Base-by-base conservation (phyloP, 1,140 invertebrate genomes). In the Macrosteles quadrilineatus region DNA sequence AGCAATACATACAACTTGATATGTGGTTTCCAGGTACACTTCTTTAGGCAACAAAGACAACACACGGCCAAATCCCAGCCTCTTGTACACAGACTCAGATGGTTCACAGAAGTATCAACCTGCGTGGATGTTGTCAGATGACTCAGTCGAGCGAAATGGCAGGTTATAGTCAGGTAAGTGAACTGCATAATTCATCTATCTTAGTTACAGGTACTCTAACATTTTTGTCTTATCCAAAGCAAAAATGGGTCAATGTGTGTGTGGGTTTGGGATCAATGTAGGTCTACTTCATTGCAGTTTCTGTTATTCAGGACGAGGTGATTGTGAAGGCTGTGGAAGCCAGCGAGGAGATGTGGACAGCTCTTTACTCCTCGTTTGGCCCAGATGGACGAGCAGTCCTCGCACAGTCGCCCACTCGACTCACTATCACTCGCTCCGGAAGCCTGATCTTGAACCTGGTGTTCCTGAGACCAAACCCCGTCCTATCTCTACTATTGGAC, bases 21-120 rank as follows among this genome's bases (percentile, higher is more conserved):
- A n/a, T n/a, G n/a, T n/a, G n/a, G n/a, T n/a, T n/a, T n/a, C n/a
- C 31, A 90, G 89, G 25, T 98, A 94, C 76, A 94, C 94, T 0
- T 97, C 95, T 55, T 82, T 98, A 66, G 95, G 94, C 23, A 89
- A 87, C 75, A 85, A 82, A 75, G 82, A 86, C 6, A 93, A 93
- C 76, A 97, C 94, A 0, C 78, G 85, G 67, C 91, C 87, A 0
- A 98, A 98, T 85, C 90, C 92, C 1, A 76, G 87, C 30, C 81
- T 96, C 45, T 80, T 81, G 45, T 83, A 84, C 47, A 79, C 81
- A 67, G 81, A 84, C 75, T 66, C 79, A 17, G 80, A 83, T 63
- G 82, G 81, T 2, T 76, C 79, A n/a, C 78, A 84, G 1, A 77
- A 77, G 27, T 96, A 92, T 79, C 80, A 84, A 23, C 93, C 94